Base-by-base conservation (phyloP, 2,888 invertebrate species). In the Melanostoma mellinum region DNA sequence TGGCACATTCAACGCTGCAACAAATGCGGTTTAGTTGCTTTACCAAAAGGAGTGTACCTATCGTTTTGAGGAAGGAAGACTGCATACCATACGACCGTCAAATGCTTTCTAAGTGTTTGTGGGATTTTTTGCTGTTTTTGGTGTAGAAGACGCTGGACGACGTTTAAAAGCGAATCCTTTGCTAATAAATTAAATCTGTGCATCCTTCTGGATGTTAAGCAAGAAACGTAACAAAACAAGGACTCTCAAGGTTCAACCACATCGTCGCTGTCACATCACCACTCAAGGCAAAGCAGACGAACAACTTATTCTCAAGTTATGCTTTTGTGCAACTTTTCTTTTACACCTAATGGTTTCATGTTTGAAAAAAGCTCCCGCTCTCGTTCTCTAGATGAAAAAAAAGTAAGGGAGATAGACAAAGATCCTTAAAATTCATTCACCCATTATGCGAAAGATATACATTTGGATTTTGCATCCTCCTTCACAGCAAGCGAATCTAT, bases 391-490 rank as follows among this genome's bases (percentile, higher is more conserved):
- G 63, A n/a, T 30, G 36, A 33, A 55, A 36, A 36, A 55, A 36
- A 40, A 9, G 36, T 10, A 55, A 35, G 42, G 50, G 9, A 40
- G 30, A 38, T 30, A 20, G 4, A 60, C 44, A 48, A 35, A 36
- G 55, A 44, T 67, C 68, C 82, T 77, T 65, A 56, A 78, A 82
- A 78, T 73, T 46, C 78, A 78, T 82, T 82, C 82, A 82, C 61
- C 82, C 77, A 78, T 77, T 46, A 68, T 55, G 46, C 10, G 55
- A 60, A 42, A 32, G 40, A 75, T 65, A 35, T 68, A 58, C 0
- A 61, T 76, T 71, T 74, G 55, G 38, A 71, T 75, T 71, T 53
- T 61, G 58, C 44, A 67, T 74, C 65, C 40, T 60, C 52, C 52
- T 74, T 9, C 8, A 20, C 20, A 20, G 20, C 20, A 0, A 20